Evolutionary conservation across 2,797 vertebrate genomes (phyloP), one percentile per base, ranked within the genome.

Genomic region (Miichthys miiuy): DNA sequence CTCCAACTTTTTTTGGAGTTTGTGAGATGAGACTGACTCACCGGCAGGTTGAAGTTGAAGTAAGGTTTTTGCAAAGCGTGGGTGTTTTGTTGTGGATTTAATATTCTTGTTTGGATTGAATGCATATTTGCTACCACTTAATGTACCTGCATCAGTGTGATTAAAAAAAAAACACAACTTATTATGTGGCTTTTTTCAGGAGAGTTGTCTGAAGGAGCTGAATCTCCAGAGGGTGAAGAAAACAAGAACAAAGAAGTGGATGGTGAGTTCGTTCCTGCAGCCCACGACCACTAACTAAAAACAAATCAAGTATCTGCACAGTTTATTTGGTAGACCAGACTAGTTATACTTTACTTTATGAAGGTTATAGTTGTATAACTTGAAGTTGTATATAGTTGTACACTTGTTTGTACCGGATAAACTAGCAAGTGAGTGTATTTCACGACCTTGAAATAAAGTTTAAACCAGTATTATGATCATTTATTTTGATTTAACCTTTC

Each of bases 121-220:
- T 20, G 20, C 16, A 42, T 44, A 23, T 75, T 65, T 77, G 38
- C 21, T 66, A 1, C 34, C 30, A 62, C 44, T 41, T 17, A 58
- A 72, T 58, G 7, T 14, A 38, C 17, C 44, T 20, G 17, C 3
- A 11, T 68, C 55, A 56, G 11, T 38, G 16, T 20, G 12, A 62
- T 8, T 6, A 1, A 38, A 81, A 47, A 73, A 62, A 67, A 34
- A 34, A 7, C 38, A 54, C 2, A 17, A 42, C 27, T 38, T 34
- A 0, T 48, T 52, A 34, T 34, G 34, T 63, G 18, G 6, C 70
- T 88, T 75, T 88, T 75, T 84, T 68, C 82, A 96, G 95, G 95
- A 46, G 93, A 95, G 68, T 54, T 95, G 79, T 92, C 88, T 68
- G 93, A 94, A 84, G 91, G 87, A 1, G 82, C 83, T 0, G 88